phyloP scores from a whole-genome alignment of 2,888 invertebrate genomes.

The Sicus ferrugineus region DNA sequence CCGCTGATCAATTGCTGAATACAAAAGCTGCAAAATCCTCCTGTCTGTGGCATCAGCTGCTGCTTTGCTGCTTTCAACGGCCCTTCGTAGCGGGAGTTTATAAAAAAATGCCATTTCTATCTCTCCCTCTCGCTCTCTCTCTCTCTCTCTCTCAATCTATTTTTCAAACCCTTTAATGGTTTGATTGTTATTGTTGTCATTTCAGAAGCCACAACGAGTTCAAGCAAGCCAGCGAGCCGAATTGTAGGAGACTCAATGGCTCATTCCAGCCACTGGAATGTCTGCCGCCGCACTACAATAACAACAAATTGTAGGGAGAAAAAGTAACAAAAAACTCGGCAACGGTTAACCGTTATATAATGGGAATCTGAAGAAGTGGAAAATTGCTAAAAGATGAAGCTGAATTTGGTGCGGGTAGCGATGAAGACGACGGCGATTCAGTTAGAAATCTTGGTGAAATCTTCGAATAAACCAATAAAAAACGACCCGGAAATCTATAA shows the following conservation, averaged over 20 bases:
- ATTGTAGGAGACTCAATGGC: not conserved
- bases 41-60: too few relatives aligned
- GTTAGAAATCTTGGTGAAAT: not conserved
- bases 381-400: constrained; percentile 36
- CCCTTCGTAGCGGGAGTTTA: too few relatives aligned
- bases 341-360: constrained; percentile 43
- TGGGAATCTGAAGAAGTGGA: constrained; percentile 24
- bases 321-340: constrained; percentile 29
- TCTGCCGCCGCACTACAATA: constrained; percentile 18
- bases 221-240: not conserved
- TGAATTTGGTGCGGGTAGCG: constrained; percentile 36
- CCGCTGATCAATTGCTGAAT: too few relatives aligned
- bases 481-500: not conserved
- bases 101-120: too few relatives aligned
- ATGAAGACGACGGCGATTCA: not conserved
- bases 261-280: not conserved
- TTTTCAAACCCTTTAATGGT: not conserved
- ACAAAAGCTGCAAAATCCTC: too few relatives aligned
- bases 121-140: constrained; percentile 12
- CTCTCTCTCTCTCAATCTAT: constrained; percentile 6
- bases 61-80: too few relatives aligned
- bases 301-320: constrained; percentile 35
- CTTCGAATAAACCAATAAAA: not conserved
- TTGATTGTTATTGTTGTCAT: constrained; percentile 1
- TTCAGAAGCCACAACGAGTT: not conserved